A percentile compares a stretch with the other conserved stretches of the same genome.
Evolutionary conservation across 2,113 vertebrate genomes (phyloP).

Genomic region (Dipodomys ordii): DNA sequence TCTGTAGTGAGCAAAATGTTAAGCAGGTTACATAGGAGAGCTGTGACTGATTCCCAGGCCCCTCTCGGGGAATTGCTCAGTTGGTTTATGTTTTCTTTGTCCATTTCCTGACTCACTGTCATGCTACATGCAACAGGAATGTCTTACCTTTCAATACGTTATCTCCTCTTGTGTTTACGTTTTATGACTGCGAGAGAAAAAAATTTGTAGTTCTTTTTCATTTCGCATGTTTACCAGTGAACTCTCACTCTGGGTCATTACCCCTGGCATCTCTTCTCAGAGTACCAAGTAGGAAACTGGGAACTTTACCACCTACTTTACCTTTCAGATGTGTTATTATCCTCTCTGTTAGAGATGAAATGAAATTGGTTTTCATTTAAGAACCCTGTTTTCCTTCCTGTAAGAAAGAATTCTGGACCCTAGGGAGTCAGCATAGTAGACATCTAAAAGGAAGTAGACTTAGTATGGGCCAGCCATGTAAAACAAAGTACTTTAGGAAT

Average conservation of each 20-base stretch:
- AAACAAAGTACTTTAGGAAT: neutral
- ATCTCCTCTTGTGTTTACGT: neutral
- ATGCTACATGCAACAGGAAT: neutral
- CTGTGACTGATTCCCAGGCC: conserved; percentile 39
- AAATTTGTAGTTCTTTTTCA: neutral
- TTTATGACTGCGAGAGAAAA: neutral
- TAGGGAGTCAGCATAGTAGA: neutral
- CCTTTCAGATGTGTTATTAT: neutral
- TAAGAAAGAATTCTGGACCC: neutral
- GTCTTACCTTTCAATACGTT: neutral
- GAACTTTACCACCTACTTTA: neutral
- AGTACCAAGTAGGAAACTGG: neutral
- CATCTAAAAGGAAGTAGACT: neutral
- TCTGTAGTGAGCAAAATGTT: conserved; percentile 37
- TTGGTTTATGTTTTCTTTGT: neutral
- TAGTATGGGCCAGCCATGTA: neutral
- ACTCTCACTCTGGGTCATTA: neutral
- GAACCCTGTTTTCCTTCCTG: no score
- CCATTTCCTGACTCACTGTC: conserved; percentile 26
- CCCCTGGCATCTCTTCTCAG: neutral
- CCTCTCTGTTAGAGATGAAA: neutral
- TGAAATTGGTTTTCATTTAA: neutral
- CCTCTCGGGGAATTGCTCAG: conserved; percentile 48
- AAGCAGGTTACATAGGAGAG: conserved; percentile 40
- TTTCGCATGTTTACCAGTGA: neutral